Conservation (phyloP, 2,113 vertebrate genomes). For the Riparia riparia region DNA sequence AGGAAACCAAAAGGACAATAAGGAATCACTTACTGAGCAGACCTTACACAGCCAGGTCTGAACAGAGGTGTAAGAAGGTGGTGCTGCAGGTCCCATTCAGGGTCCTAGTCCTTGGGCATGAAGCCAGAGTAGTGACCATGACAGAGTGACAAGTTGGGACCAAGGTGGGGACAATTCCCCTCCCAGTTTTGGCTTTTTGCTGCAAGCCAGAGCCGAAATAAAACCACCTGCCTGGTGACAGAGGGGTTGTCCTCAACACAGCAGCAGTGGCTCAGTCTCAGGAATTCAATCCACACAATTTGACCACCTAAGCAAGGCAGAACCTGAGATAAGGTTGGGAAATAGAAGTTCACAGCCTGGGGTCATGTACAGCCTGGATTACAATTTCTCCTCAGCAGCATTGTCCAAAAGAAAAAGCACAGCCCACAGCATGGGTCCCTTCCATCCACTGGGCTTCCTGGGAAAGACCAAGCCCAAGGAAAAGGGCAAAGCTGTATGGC, state of each 20-base stretch:
- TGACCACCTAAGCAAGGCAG: background rate
- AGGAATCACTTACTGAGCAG: background rate
- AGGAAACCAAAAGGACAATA: background rate
- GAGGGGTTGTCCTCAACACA: background rate
- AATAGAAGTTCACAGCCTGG: background rate
- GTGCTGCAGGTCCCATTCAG: background rate
- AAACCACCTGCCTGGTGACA: background rate
- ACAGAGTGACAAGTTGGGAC: background rate
- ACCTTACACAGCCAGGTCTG: background rate
- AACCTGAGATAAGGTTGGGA: background rate
- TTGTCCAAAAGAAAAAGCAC: background rate
- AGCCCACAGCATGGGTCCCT: background rate
- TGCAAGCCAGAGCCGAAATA: background rate
- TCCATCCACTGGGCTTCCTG: background rate
- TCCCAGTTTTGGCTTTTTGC: background rate
- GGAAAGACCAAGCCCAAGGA: background rate
- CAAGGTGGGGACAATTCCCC: background rate
- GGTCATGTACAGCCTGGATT: background rate
- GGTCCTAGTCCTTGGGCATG: background rate
- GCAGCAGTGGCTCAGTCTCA: background rate
- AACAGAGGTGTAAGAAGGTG: background rate
- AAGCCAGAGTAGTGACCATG: background rate
- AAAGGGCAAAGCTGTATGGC: background rate
- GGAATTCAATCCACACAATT: background rate
- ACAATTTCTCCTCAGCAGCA: accelerated